These are phyloP conservation scores for Montipora cactus DNA, from an alignment of 64 coral and sea anemone genomes.

Conservation along the genomic window DNA sequence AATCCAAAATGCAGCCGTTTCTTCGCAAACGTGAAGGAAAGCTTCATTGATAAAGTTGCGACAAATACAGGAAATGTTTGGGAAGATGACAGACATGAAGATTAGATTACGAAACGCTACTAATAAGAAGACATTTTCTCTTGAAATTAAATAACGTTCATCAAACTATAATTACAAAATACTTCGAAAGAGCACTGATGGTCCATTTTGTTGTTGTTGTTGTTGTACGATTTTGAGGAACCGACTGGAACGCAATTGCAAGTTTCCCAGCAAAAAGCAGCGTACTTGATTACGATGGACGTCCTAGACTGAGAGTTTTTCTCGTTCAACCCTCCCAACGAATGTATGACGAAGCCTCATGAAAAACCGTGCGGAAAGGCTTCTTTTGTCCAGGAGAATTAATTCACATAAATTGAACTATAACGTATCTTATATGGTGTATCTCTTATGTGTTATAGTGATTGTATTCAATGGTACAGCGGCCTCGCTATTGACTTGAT, in stretches of 20 bases:
- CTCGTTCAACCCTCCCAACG: too few species aligned
- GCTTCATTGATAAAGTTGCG: too few species aligned
- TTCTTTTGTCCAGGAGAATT: too few species aligned
- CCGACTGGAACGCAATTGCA: too few species aligned
- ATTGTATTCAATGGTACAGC: neutral
- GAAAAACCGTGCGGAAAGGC: too few species aligned
- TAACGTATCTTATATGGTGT: neutral
- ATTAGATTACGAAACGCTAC: neutral
- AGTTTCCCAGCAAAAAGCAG: too few species aligned
- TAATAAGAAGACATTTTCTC: neutral
- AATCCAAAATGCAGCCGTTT: neutral
- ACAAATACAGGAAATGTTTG: neutral
- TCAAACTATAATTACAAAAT: neutral
- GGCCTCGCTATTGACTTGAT: constrained; percentile 21
- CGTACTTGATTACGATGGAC: too few species aligned
- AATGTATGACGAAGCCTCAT: too few species aligned
- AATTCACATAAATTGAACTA: neutral
- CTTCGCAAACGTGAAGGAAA: neutral
- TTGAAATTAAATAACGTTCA: neutral
- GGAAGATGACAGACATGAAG: neutral
- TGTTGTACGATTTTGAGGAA: too few species aligned
- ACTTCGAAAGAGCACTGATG: too few species aligned
- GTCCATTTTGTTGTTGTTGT: too few species aligned
- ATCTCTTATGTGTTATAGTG: neutral
- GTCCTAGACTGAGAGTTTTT: too few species aligned